Conservation (phyloP, 2,113 vertebrate genomes). For the Gymnocephalus cernua region DNA sequence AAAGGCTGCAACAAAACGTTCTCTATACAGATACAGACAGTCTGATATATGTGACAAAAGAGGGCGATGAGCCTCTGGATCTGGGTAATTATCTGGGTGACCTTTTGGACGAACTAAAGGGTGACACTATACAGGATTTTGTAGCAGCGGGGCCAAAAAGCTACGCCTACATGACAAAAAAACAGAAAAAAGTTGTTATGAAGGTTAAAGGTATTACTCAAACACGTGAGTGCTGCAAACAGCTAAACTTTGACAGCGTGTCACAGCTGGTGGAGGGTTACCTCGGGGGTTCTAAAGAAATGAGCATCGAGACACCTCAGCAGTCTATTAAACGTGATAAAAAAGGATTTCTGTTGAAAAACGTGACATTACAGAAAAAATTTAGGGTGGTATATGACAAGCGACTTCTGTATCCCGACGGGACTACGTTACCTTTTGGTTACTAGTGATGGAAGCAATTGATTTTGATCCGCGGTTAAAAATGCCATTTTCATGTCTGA, state of each 20-base stretch:
- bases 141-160: too few relatives aligned
- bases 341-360: neutral
- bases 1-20: neutral
- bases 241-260: neutral
- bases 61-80: neutral
- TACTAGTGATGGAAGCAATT: neutral
- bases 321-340: neutral
- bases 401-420: neutral
- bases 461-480: neutral
- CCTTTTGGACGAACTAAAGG: neutral
- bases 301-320: neutral
- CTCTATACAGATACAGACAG: slow-evolving; percentile 9
- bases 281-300: neutral
- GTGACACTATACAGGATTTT: too few relatives aligned
- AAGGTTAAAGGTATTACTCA: neutral
- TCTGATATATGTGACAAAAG: neutral
- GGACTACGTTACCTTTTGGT: neutral
- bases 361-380: neutral
- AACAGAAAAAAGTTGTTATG: neutral
- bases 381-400: neutral
- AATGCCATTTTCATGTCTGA: neutral
- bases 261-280: neutral
- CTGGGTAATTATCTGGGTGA: neutral
- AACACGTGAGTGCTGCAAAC: neutral
- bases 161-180: too few relatives aligned